Evolutionary conservation across 2,113 vertebrate genomes (phyloP).

Genomic region (Megalops atlanticus): DNA sequence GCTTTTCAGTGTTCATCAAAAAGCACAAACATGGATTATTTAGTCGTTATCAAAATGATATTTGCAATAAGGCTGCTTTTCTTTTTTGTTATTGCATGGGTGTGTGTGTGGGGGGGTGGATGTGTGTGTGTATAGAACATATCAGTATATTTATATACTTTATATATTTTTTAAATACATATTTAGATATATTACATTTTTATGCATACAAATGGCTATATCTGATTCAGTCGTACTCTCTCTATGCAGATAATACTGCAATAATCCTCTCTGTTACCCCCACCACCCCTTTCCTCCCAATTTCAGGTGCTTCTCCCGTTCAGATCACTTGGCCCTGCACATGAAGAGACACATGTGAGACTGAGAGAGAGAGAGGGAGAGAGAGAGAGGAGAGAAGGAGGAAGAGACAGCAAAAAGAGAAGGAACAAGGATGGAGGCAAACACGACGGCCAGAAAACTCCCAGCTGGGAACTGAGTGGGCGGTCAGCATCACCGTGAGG

Average conservation of each 20-base stretch:
- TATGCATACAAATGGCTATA: no score
- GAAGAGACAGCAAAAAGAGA: conserved; percentile 43
- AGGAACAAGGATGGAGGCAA: conserved; percentile 25
- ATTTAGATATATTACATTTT: no score
- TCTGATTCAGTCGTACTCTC: no score
- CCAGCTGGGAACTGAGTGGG: neutral
- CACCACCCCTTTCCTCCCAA: conserved; percentile 37
- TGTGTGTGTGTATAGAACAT: no score
- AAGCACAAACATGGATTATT: no score
- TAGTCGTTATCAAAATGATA: no score
- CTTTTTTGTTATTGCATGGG: no score
- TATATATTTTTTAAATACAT: no score
- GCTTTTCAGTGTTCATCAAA: no score
- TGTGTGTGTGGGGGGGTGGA: no score
- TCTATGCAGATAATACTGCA: neutral
- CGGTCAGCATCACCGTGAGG: neutral
- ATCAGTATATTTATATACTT: no score
- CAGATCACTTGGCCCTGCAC: conserved; percentile 96
- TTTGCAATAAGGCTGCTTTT: no score
- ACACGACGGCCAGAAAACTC: neutral
- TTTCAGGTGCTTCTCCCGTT: conserved; percentile 96
- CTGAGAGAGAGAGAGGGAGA: neutral
- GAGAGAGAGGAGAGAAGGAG: conserved; percentile 26
- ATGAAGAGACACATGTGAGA: conserved; percentile 98
- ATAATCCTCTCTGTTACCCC: neutral